Percentiles rank a stretch among this genome's conserved stretches.
phyloP scores from a whole-genome alignment of 2,888 invertebrate species.

The Synergus gifuensis region DNA sequence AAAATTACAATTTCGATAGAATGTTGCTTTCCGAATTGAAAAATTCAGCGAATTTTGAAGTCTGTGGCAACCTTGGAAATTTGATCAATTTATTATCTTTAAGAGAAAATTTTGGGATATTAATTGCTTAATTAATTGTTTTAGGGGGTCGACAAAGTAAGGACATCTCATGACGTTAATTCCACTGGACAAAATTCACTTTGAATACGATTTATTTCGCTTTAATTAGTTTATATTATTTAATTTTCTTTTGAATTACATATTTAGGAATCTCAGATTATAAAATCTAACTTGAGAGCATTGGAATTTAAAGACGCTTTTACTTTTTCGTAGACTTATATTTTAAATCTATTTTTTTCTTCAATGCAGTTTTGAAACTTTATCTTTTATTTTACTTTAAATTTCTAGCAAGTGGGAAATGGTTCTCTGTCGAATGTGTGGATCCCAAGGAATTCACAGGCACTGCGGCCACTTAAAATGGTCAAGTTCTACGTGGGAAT shows the following conservation, averaged over 20 bases:
- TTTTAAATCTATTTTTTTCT: neutral
- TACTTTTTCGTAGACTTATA: neutral
- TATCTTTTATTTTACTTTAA: conserved; percentile 10
- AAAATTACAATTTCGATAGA: too few species aligned
- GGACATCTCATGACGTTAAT: neutral
- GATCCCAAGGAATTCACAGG: conserved; percentile 80
- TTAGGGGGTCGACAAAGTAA: conserved; percentile 31
- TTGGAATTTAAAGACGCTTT: neutral
- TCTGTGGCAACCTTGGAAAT: neutral
- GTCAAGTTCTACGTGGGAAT: conserved; percentile 76
- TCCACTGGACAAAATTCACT: neutral
- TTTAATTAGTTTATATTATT: neutral
- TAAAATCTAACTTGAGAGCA: too few species aligned
- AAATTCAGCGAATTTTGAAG: neutral
- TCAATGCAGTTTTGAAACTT: neutral
- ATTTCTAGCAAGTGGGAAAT: conserved; percentile 79
- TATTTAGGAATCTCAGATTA: neutral
- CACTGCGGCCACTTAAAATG: conserved; percentile 78
- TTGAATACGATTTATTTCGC: neutral
- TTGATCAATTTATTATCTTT: neutral
- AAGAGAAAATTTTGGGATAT: neutral
- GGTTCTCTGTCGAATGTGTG: conserved; percentile 79
- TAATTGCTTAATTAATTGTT: conserved; percentile 6
- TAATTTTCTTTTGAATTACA: neutral
- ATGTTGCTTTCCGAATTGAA: neutral